Evolutionary conservation across 1,140 invertebrate species (phyloP).

Genomic region (Belonocnema kinseyi): DNA sequence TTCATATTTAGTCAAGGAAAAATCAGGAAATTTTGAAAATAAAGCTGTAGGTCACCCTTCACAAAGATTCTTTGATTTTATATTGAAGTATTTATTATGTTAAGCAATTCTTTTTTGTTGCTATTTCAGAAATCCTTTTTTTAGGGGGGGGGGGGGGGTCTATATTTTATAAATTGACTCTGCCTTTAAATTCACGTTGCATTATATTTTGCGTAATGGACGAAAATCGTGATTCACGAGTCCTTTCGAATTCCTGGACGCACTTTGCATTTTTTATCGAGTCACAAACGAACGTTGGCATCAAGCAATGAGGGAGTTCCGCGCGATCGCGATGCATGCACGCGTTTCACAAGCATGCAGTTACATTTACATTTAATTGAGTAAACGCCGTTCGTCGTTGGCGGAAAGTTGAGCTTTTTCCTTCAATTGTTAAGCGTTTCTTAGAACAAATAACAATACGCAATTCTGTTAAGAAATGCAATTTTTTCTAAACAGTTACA

Average conservation of each 20-base stretch:
- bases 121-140: no score
- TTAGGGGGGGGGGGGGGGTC: no score
- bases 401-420: background rate
- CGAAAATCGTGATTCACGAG: slow-evolving; percentile 21
- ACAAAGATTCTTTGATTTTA: no score
- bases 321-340: background rate
- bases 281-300: slow-evolving; percentile 23
- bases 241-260: slow-evolving; percentile 18
- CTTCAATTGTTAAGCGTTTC: background rate
- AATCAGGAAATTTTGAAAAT: no score
- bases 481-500: no score
- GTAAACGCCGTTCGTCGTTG: background rate
- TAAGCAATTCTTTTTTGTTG: no score
- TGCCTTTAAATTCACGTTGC: background rate
- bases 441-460: no score
- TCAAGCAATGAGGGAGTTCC: slow-evolving; percentile 2
- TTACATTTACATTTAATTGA: slow-evolving; percentile 23
- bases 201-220: background rate
- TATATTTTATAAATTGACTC: background rate
- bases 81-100: no score
- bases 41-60: no score
- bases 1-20: no score
- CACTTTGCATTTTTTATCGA: slow-evolving; percentile 21
- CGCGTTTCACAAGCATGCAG: background rate
- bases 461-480: no score